Evolutionary conservation across 2,888 invertebrate genomes (phyloP).

Genomic region (Melanostoma mellinum): DNA sequence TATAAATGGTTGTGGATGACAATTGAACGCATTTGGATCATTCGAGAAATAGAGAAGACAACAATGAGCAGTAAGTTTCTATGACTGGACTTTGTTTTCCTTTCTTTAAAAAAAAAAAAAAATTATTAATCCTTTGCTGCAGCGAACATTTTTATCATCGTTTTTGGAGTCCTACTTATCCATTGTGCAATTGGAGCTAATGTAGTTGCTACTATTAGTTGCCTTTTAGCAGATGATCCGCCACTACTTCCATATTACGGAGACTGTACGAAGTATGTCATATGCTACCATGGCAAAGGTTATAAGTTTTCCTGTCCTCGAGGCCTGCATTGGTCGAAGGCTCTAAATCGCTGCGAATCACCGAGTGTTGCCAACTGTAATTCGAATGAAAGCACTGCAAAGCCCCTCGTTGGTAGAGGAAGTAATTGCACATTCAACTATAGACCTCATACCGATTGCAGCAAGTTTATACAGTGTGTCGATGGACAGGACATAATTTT

Average conservation of each 20-base stretch:
- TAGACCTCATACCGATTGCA: slow-evolving; percentile 75
- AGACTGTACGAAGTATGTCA: slow-evolving; percentile 60
- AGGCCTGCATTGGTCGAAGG: slow-evolving; percentile 47
- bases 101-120: too few relatives aligned
- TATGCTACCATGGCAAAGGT: slow-evolving; percentile 51
- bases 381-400: neutral
- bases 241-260: slow-evolving; percentile 30
- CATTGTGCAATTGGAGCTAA: neutral
- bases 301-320: slow-evolving; percentile 49
- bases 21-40: slow-evolving; percentile 17
- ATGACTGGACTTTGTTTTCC: neutral
- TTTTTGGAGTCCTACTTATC: neutral
- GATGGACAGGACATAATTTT: neutral
- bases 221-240: slow-evolving; percentile 47
- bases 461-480: slow-evolving; percentile 50
- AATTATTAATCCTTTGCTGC: neutral
- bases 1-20: slow-evolving; percentile 35
- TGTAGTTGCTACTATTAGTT: neutral
- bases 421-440: neutral
- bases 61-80: slow-evolving; percentile 26
- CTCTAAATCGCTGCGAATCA: slow-evolving; percentile 57
- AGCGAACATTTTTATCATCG: neutral
- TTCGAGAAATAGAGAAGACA: neutral
- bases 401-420: slow-evolving; percentile 23
- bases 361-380: slow-evolving; percentile 28